Evolutionary conservation across 1,140 invertebrate genomes (phyloP), one percentile per base, ranked within the genome.

Genomic region (Vanessa tameamea): DNA sequence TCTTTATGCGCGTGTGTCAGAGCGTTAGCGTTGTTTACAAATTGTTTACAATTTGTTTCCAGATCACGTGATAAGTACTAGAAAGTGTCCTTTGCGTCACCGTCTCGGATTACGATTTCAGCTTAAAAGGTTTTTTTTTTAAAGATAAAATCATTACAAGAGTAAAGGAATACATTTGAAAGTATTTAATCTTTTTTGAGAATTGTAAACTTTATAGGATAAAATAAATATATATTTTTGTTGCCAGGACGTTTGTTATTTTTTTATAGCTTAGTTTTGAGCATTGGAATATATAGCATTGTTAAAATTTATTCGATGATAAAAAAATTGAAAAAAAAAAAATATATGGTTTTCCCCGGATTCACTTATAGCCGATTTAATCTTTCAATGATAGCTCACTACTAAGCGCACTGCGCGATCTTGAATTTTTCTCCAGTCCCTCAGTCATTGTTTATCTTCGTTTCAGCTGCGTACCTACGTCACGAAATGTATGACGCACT

Each of bases 21-120:
- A 75, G 69, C 76, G 73, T 75, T 72, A 68, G 63, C 76, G 69
- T 37, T 76, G 75, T 76, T 72, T 76, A 59, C 70, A 76, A 68
- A 76, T 69, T 69, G n/a, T 50, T 59, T 11, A 31, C 23, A 31
- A 59, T 26, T 59, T 47, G 63, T 55, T 65, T 72, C 47, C 70
- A 47, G 63, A 72, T 53, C 47, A 15, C 16, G 2, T 47, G 76
- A 75, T 55, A 67, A 47, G 47, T 9, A 23, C 16, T 51, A 15
- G 20, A 11, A 31, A 59, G 55, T 57, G 53, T 59, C 55, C 55
- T n/a, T 61, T 61, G 57, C 57, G 57, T 61, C 57, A 61, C 57
- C 55, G 23, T 59, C 55, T 59, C 23, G 20, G 13, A 26, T 59
- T 26, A 26, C 20, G 23, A 26, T n/a, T 51, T 14, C 9, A n/a